Percentiles rank a stretch among this genome's conserved stretches.
Evolutionary conservation across 2,888 invertebrate species (phyloP).

Genomic region (Dysmachus trigonus): DNA sequence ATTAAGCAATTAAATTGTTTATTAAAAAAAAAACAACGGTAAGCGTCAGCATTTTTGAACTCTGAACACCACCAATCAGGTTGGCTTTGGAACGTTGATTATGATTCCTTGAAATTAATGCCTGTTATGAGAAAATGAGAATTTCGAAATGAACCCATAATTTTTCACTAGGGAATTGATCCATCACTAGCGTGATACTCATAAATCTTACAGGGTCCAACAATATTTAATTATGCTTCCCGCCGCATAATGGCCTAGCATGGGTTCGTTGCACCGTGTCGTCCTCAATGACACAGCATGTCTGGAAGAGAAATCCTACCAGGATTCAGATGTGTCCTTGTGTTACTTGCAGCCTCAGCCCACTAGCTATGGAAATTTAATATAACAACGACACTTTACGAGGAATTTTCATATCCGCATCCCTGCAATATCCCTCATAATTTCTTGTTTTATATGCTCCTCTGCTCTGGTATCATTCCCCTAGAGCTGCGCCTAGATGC

Average conservation of each 20-base stretch:
- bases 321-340: not conserved
- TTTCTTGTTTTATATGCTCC: conserved; percentile 31
- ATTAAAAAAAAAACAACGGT: too few species aligned
- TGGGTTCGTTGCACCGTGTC: not conserved
- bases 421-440: conserved; percentile 24
- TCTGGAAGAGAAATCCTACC: not conserved
- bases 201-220: not conserved
- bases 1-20: too few species aligned
- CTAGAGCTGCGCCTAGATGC: not conserved
- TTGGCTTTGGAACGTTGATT: not conserved
- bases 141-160: not conserved
- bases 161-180: not conserved
- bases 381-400: conserved; percentile 20
- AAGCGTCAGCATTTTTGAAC: too few species aligned
- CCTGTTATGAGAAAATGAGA: not conserved
- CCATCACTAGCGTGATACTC: not conserved
- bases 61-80: too few species aligned
- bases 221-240: conserved; percentile 14
- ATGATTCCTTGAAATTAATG: not conserved
- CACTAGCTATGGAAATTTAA: conserved; percentile 1
- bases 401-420: conserved; percentile 37
- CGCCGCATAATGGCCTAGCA: not conserved
- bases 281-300: not conserved
- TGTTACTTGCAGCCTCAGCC: not conserved
- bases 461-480: not conserved